phyloP scores from a whole-genome alignment of 1,140 invertebrate species.

The Tetranychus urticae region DNA sequence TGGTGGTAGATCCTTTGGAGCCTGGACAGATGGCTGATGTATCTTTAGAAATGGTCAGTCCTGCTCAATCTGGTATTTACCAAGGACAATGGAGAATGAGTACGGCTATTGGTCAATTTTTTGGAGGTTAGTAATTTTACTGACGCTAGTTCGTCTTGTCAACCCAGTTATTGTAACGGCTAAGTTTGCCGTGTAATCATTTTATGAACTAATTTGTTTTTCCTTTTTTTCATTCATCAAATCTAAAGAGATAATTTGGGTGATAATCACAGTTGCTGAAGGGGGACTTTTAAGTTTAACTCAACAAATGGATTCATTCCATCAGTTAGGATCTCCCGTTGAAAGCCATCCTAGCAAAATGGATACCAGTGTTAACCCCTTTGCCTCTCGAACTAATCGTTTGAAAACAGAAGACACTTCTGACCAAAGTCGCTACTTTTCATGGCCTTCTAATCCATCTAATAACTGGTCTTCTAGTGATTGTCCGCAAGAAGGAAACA shows the following conservation, averaged over 20 bases:
- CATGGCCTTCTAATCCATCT: not conserved
- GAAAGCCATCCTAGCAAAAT: not conserved
- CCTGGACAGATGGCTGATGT: slow-evolving; percentile 41
- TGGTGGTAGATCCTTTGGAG: slow-evolving; percentile 32
- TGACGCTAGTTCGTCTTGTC: not conserved
- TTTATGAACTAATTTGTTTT: no score
- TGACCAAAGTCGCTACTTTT: not conserved
- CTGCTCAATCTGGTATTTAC: slow-evolving; percentile 36
- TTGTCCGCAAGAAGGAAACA: not conserved
- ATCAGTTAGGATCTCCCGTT: slow-evolving; percentile 17
- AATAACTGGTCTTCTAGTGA: not conserved
- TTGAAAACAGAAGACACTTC: not conserved
- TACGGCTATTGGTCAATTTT: slow-evolving; percentile 47
- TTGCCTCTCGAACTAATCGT: not conserved
- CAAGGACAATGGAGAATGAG: slow-evolving; percentile 58
- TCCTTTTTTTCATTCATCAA: not conserved
- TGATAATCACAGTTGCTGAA: slow-evolving; percentile 38
- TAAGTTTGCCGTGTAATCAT: no score
- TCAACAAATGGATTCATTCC: slow-evolving; percentile 36
- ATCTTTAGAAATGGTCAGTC: slow-evolving; percentile 40
- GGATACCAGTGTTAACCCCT: not conserved
- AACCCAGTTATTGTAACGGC: no score
- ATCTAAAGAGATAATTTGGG: slow-evolving; percentile 37
- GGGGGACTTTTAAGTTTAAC: slow-evolving; percentile 38
- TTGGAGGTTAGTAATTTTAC: slow-evolving; percentile 37